Evolutionary conservation across 1,140 invertebrate genomes (phyloP), one percentile per base, ranked within the genome.

Genomic region (Calephelis virginiensis): DNA sequence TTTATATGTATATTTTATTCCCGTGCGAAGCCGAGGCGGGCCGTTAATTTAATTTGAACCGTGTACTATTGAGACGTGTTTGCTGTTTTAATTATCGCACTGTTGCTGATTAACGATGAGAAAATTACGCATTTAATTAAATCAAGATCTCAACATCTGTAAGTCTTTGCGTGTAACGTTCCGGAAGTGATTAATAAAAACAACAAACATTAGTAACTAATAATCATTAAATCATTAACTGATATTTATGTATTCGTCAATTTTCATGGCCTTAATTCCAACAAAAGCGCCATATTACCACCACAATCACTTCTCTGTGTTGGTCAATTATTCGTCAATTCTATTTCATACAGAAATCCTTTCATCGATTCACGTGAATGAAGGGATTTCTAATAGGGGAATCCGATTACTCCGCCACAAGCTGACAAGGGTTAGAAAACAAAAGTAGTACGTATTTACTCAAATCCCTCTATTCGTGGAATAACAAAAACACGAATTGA

Each of bases 341-440:
- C 67, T 56, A 56, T 56, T 56, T 64, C 63, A 64, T 48, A 64
- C 63, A 53, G 49, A 50, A 50, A 64, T 53, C 46, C 63, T 37
- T 46, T 48, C 46, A 63, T 17, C 61, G 50, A 48, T 53, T 74
- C 69, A 70, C 75, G 73, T 76, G 75, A 68, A 70, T 78, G 74
- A 67, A 75, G 80, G 81, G 76, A 81, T 81, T 85, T 83, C 81
- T 83, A 85, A 84, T 85, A 77, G 82, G 84, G 80, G 82, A 85
- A 76, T 78, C 73, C 72, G 78, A 88, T 86, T 77, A 73, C 72
- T 72, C 74, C 79, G 75, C 76, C 70, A 70, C 77, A 72, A 76
- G 76, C 80, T 81, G 81, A 81, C 80, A 81, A 80, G 80, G 83
- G 80, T 85, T 77, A 79, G 83, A 80, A 80, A 77, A 77, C 76